These are phyloP conservation scores for Heliconius cydno DNA, from an alignment of 2,888 invertebrate genomes.

Conservation along the genomic window DNA sequence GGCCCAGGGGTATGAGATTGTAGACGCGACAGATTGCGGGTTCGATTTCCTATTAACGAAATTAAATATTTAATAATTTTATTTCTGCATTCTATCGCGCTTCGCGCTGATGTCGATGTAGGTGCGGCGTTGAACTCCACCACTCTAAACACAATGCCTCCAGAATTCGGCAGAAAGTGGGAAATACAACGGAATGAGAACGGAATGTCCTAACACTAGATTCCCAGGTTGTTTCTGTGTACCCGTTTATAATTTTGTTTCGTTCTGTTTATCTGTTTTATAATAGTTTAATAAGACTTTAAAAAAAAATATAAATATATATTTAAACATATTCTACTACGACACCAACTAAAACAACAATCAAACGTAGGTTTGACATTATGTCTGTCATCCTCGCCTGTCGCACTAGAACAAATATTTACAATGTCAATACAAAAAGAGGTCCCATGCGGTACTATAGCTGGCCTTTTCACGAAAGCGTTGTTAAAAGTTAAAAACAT, in stretches of 20 bases:
- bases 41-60: not conserved
- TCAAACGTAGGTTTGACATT: not conserved
- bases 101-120: not conserved
- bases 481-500: slow-evolving; percentile 13
- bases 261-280: too few relatives aligned
- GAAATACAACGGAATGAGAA: too few relatives aligned
- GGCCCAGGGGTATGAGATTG: too few relatives aligned
- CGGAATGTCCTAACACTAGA: too few relatives aligned
- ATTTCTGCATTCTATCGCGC: not conserved
- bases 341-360: not conserved
- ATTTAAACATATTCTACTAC: not conserved
- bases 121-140: too few relatives aligned
- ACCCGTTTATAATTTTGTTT: too few relatives aligned
- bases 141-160: too few relatives aligned
- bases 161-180: too few relatives aligned
- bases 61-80: not conserved
- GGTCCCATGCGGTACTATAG: not conserved
- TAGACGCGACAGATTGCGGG: not conserved
- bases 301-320: not conserved
- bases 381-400: slow-evolving; percentile 1
- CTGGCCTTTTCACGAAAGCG: slow-evolving; percentile 9
- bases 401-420: slow-evolving; percentile 2
- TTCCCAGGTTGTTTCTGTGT: too few relatives aligned
- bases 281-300: not conserved
- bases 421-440: slow-evolving; percentile 2